These are phyloP conservation scores for Ailurus styani DNA, from an alignment of 2,113 vertebrate genomes.

Conservation along the genomic window DNA sequence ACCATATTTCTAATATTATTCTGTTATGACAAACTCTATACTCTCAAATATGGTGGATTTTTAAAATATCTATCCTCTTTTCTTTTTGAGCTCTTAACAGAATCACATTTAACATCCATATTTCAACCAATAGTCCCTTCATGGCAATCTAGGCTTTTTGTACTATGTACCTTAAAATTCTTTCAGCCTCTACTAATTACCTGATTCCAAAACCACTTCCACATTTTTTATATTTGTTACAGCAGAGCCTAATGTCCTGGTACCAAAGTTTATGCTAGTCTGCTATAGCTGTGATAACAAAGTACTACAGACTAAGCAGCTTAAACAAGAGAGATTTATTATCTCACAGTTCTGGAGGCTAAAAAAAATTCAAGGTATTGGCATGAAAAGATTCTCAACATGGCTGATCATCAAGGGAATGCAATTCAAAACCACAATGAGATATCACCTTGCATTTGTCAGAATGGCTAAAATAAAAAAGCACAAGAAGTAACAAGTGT, in stretches of 20 bases:
- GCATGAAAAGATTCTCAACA: neutral
- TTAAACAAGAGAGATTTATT: neutral
- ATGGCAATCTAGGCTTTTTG: neutral
- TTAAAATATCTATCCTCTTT: neutral
- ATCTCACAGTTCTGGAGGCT: neutral
- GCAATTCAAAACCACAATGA: neutral
- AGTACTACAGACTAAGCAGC: neutral
- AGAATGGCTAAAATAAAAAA: neutral
- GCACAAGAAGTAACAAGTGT: neutral
- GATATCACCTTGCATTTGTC: neutral
- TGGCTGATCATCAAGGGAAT: neutral
- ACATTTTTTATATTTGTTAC: neutral
- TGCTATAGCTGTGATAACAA: neutral
- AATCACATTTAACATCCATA: neutral
- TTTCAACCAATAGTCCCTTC: neutral
- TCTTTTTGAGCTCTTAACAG: neutral
- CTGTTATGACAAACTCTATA: neutral
- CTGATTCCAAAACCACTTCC: neutral
- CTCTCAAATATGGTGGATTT: neutral
- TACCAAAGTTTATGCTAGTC: neutral
- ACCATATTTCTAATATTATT: neutral
- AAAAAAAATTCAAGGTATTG: neutral
- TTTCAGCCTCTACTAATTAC: neutral
- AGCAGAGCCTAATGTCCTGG: neutral
- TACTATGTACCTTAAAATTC: neutral